Conservation (phyloP, 2,888 invertebrate genomes). For the Scaptomyza flava region DNA sequence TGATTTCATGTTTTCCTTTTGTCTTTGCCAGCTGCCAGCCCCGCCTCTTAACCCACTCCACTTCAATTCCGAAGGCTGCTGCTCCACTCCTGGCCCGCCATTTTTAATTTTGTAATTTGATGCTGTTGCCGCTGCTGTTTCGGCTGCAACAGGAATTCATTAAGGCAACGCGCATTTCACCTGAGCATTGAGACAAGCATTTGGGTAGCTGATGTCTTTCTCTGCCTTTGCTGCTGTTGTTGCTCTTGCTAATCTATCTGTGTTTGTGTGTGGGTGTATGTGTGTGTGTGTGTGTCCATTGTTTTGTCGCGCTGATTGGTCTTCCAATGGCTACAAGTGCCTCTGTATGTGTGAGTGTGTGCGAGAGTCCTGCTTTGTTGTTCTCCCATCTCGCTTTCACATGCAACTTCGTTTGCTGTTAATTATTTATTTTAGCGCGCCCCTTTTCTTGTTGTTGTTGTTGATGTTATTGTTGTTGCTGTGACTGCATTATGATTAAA, state of each 20-base stretch:
- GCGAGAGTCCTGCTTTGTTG: slow-evolving; percentile 29
- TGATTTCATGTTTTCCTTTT: slow-evolving; percentile 62
- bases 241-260: not conserved
- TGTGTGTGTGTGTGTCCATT: slow-evolving; percentile 58
- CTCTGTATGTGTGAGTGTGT: slow-evolving; percentile 29
- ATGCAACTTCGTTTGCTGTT: slow-evolving; percentile 42
- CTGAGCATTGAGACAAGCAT: slow-evolving; percentile 48
- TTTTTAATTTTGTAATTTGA: slow-evolving; percentile 83
- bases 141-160: slow-evolving; percentile 58
- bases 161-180: slow-evolving; percentile 67
- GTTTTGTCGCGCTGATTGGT: slow-evolving; percentile 78
- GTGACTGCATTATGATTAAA: slow-evolving; percentile 56
- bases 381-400: slow-evolving; percentile 50
- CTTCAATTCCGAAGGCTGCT: not conserved
- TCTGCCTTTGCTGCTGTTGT: not conserved
- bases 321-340: slow-evolving; percentile 58
- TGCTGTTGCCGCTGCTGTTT: slow-evolving; percentile 64
- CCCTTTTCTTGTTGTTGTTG: slow-evolving; percentile 28
- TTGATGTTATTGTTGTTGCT: slow-evolving; percentile 14
- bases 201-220: slow-evolving; percentile 15
- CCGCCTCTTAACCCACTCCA: not conserved
- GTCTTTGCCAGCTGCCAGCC: slow-evolving; percentile 38
- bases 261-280: slow-evolving; percentile 30
- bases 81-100: slow-evolving; percentile 56
- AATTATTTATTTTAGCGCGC: slow-evolving; percentile 70